These are phyloP conservation scores for Polia nebulosa DNA, from an alignment of 2,888 invertebrate genomes.

Conservation along the genomic window DNA sequence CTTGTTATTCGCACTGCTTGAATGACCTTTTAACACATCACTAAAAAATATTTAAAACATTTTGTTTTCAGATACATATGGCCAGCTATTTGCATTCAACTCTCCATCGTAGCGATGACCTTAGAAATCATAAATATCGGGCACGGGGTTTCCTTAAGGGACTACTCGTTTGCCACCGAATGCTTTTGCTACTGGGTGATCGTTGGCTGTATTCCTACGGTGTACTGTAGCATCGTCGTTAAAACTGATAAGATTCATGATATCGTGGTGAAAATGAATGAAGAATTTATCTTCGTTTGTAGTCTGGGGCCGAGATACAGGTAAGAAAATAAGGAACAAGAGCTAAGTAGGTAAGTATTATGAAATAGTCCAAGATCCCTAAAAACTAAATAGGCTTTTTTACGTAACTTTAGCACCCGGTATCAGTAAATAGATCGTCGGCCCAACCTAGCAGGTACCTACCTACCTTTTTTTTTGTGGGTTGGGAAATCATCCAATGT, in stretches of 20 bases:
- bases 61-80: conserved; percentile 72
- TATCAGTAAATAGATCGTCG: too few relatives aligned
- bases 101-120: conserved; percentile 61
- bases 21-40: background rate
- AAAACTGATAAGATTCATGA: conserved; percentile 69
- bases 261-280: conserved; percentile 74
- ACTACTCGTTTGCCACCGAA: conserved; percentile 79
- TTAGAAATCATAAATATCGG: conserved; percentile 71
- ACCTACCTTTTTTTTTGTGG: too few relatives aligned
- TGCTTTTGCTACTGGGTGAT: conserved; percentile 79
- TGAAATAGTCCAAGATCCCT: too few relatives aligned
- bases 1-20: background rate
- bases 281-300: conserved; percentile 76
- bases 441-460: too few relatives aligned
- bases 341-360: background rate
- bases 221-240: conserved; percentile 67
- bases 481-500: too few relatives aligned
- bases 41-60: background rate
- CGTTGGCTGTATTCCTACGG: conserved; percentile 69
- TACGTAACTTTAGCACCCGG: too few relatives aligned
- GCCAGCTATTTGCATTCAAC: conserved; percentile 65
- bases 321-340: conserved; percentile 62
- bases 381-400: too few relatives aligned
- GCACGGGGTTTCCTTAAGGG: conserved; percentile 68
- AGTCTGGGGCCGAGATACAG: conserved; percentile 72